These are phyloP conservation scores for Phasia obesa DNA, from an alignment of 2,888 invertebrate genomes.

Conservation along the genomic window DNA sequence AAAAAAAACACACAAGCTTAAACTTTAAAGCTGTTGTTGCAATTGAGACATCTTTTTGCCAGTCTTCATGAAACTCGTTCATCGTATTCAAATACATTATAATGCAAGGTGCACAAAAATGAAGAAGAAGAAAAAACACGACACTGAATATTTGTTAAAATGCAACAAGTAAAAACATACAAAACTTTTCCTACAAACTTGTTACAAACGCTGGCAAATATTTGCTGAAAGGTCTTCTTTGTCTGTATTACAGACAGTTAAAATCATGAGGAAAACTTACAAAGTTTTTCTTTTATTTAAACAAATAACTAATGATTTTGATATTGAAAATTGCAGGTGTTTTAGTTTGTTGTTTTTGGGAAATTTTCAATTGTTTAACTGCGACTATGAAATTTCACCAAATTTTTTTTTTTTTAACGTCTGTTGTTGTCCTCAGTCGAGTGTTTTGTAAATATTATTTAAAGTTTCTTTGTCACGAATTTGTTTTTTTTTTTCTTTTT, in stretches of 20 bases:
- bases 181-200: background rate
- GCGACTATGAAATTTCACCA: constrained; percentile 31
- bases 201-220: background rate
- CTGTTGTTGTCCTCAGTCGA: too few species aligned
- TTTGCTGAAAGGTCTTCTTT: too few species aligned
- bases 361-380: constrained; percentile 16
- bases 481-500: constrained; percentile 9
- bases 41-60: background rate
- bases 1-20: background rate
- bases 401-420: background rate
- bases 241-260: too few species aligned
- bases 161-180: background rate
- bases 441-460: background rate
- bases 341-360: background rate
- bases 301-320: background rate
- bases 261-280: background rate
- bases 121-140: background rate
- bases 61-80: background rate
- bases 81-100: background rate
- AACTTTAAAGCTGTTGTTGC: background rate
- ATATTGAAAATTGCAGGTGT: constrained; percentile 39
- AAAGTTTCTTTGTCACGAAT: constrained; percentile 52
- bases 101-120: too few species aligned
- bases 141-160: constrained; percentile 32
- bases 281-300: background rate